Conservation (phyloP, 2,113 vertebrate genomes). For the Myxocyprinus asiaticus region DNA sequence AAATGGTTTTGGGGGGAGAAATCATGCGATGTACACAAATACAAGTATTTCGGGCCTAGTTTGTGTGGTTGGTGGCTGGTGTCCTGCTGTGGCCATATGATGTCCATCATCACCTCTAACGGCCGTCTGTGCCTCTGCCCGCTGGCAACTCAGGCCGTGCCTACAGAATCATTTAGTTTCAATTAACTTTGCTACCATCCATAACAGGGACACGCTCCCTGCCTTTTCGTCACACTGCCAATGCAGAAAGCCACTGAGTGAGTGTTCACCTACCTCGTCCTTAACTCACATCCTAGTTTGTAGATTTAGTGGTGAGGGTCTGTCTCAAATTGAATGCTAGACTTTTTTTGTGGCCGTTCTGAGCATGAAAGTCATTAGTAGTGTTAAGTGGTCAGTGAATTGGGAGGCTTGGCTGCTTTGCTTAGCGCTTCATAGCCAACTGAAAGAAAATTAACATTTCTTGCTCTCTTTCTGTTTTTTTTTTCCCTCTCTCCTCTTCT, state of each 20-base stretch:
- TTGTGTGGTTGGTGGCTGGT: not conserved
- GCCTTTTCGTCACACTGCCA: too few relatives aligned
- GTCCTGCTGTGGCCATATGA: slow-evolving; percentile 37
- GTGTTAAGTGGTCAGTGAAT: not conserved
- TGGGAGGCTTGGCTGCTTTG: not conserved
- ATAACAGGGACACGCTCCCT: not conserved
- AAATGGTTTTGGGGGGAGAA: too few relatives aligned
- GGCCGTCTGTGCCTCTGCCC: slow-evolving; percentile 29
- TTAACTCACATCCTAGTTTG: not conserved
- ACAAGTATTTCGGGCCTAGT: too few relatives aligned
- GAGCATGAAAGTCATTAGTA: not conserved
- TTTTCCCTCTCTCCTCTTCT: too few relatives aligned
- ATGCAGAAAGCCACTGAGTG: not conserved
- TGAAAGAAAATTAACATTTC: too few relatives aligned
- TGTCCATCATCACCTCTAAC: slow-evolving; percentile 31
- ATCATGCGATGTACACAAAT: too few relatives aligned
- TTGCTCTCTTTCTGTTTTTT: too few relatives aligned
- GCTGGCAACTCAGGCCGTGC: slow-evolving; percentile 27
- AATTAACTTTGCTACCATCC: slow-evolving; percentile 32
- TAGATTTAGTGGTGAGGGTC: not conserved
- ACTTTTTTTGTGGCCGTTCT: not conserved
- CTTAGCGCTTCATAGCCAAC: not conserved
- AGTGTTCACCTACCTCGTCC: not conserved
- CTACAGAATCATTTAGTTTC: slow-evolving; percentile 37
- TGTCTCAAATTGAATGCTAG: too few relatives aligned